Conservation (phyloP, 2,888 invertebrate species). For the Drosophila lutescens region DNA sequence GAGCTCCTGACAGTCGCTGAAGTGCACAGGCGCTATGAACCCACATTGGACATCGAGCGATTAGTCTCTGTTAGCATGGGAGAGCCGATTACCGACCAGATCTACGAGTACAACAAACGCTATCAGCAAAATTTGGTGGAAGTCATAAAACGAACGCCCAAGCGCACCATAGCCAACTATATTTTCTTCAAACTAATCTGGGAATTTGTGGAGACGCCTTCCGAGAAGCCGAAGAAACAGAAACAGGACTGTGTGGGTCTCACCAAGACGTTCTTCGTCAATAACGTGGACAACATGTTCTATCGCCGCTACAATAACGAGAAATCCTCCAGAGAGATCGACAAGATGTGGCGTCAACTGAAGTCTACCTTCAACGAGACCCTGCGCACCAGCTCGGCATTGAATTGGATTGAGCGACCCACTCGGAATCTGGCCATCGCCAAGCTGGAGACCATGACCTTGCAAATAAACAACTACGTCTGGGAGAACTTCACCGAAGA, state of each 20-base stretch:
- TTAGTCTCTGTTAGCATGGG: slow-evolving; percentile 70
- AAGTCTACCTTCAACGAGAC: slow-evolving; percentile 68
- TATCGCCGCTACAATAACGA: slow-evolving; percentile 69
- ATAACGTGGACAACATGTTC: slow-evolving; percentile 80
- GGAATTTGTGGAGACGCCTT: slow-evolving; percentile 56
- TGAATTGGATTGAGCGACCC: slow-evolving; percentile 65
- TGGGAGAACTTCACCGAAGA: slow-evolving; percentile 68
- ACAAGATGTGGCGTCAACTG: slow-evolving; percentile 75
- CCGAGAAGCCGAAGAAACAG: slow-evolving; percentile 35
- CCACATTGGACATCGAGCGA: slow-evolving; percentile 64
- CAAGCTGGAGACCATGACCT: slow-evolving; percentile 70
- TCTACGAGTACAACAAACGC: slow-evolving; percentile 65
- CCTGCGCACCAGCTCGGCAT: slow-evolving; percentile 48
- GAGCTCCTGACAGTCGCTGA: slow-evolving; percentile 55
- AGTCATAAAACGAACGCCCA: slow-evolving; percentile 57
- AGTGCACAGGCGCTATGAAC: slow-evolving; percentile 63
- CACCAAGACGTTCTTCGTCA: slow-evolving; percentile 72
- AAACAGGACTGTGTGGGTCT: slow-evolving; percentile 57
- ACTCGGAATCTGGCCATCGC: slow-evolving; percentile 66
- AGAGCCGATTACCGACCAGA: slow-evolving; percentile 45
- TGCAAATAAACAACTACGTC: slow-evolving; percentile 71
- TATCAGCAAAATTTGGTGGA: slow-evolving; percentile 72
- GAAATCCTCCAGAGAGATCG: slow-evolving; percentile 66
- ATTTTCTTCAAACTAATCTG: slow-evolving; percentile 74
- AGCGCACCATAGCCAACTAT: slow-evolving; percentile 77